Evolutionary conservation across 2,113 vertebrate genomes (phyloP), one percentile per base, ranked within the genome.

Genomic region (Pardalotus punctatus): DNA sequence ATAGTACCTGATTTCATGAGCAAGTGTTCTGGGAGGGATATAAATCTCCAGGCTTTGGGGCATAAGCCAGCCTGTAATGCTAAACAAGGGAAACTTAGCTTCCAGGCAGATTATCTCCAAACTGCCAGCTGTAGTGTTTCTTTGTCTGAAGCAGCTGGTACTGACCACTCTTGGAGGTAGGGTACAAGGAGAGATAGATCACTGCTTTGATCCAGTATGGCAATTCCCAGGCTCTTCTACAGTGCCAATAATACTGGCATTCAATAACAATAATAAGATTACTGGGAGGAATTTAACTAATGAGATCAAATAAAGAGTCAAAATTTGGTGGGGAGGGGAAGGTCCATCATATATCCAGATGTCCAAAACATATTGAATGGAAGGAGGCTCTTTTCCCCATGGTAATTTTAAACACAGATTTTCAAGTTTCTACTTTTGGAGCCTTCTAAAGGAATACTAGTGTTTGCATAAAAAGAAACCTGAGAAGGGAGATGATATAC

Each of bases 101-200:
- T 96, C 71, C 76, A 88, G 92, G 80, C 93, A 92, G 80, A 92
- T 95, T 93, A 94, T 95, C 92, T 95, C 86, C 77, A 61, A 94
- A 86, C 47, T 69, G 82, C 92, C 94, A 95, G 90, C 94, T 93
- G 90, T 74, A 96, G 69, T 7, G 4, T 91, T 94, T 86, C 94
- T 95, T 96, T 96, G 94, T 96, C 80, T 91, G 86, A 42, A 90
- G 96, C 96, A 96, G 90, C 96, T 97, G 95, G 92, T 93, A 95
- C 86, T 95, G 95, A 90, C 94, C 92, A 93, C 88, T 96, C 57
- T 92, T 69, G 69, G 83, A 96, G 82, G 88, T 20, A 79, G 76
- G 18, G 28, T 90, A 50, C 43, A 74, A 38, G 90, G 77, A 71
- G 88, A 97, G 96, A 97, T 93, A 73, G 86, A 97, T 96, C 88